These are phyloP conservation scores for Apis laboriosa DNA, from an alignment of 1,140 invertebrate genomes.

Conservation along the genomic window DNA sequence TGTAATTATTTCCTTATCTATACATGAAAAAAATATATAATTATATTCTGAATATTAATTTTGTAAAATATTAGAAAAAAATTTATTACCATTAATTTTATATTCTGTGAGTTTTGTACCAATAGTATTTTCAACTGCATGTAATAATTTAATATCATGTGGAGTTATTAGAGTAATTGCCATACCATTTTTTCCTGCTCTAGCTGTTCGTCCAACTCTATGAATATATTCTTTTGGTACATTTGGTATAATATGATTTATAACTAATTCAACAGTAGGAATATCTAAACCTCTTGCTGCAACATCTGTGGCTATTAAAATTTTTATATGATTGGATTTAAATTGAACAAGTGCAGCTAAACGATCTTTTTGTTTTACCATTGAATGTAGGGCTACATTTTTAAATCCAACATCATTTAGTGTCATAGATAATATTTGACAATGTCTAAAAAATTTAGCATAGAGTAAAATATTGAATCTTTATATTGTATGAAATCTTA, in stretches of 20 bases:
- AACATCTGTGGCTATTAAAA: slow-evolving; percentile 97
- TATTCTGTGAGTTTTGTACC: slow-evolving; percentile 93
- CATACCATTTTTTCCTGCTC: slow-evolving; percentile 92
- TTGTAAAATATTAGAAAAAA: slow-evolving; percentile 3
- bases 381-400: slow-evolving; percentile 93
- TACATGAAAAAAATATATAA: slow-evolving; percentile 65
- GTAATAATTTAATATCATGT: slow-evolving; percentile 92
- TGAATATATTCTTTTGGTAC: slow-evolving; percentile 97
- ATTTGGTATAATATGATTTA: slow-evolving; percentile 96
- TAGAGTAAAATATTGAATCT: neutral
- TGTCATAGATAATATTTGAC: slow-evolving; percentile 92
- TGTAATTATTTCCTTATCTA: slow-evolving; percentile 91
- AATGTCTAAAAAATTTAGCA: slow-evolving; percentile 83
- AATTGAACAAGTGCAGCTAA: slow-evolving; percentile 90
- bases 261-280: slow-evolving; percentile 93
- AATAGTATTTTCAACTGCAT: slow-evolving; percentile 92
- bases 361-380: slow-evolving; percentile 91
- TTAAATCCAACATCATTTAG: slow-evolving; percentile 92
- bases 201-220: slow-evolving; percentile 96
- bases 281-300: slow-evolving; percentile 96
- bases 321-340: slow-evolving; percentile 91
- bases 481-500: neutral
- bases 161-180: slow-evolving; percentile 96
- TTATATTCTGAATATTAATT: slow-evolving; percentile 2
- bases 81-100: slow-evolving; percentile 88